phyloP scores from a whole-genome alignment of 2,888 invertebrate species.

The Cabera pusaria region DNA sequence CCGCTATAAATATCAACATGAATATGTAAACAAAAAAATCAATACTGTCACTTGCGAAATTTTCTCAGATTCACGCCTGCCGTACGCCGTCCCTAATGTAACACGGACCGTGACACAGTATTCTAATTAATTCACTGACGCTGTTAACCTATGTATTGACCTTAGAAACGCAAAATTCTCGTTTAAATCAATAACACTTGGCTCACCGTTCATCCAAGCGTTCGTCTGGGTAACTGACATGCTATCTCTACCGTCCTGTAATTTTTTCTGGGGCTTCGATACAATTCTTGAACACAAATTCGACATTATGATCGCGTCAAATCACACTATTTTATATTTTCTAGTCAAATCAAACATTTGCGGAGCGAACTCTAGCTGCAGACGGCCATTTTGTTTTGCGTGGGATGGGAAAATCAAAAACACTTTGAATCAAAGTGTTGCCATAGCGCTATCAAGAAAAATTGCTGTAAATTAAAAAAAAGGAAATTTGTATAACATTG shows the following conservation, averaged over 20 bases:
- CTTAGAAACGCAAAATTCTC: slow-evolving; percentile 28
- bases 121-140: slow-evolving; percentile 25
- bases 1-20: slow-evolving; percentile 78
- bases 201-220: slow-evolving; percentile 94
- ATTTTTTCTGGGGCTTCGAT: slow-evolving; percentile 89
- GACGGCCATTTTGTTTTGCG: slow-evolving; percentile 60
- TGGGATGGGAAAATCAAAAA: background rate
- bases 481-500: too few relatives aligned
- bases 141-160: slow-evolving; percentile 39
- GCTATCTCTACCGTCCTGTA: slow-evolving; percentile 88
- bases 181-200: slow-evolving; percentile 50
- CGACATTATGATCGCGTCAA: slow-evolving; percentile 81
- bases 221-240: slow-evolving; percentile 92
- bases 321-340: slow-evolving; percentile 40
- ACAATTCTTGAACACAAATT: slow-evolving; percentile 90
- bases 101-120: slow-evolving; percentile 34
- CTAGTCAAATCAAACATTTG: slow-evolving; percentile 50
- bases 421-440: too few relatives aligned
- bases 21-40: slow-evolving; percentile 14
- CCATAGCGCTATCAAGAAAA: too few relatives aligned
- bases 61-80: slow-evolving; percentile 2
- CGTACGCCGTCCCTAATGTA: slow-evolving; percentile 8
- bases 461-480: too few relatives aligned
- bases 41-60: slow-evolving; percentile 5
- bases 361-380: slow-evolving; percentile 36